Conservation (phyloP, 2,797 vertebrate species). For the Arrhamphus sclerolepis region DNA sequence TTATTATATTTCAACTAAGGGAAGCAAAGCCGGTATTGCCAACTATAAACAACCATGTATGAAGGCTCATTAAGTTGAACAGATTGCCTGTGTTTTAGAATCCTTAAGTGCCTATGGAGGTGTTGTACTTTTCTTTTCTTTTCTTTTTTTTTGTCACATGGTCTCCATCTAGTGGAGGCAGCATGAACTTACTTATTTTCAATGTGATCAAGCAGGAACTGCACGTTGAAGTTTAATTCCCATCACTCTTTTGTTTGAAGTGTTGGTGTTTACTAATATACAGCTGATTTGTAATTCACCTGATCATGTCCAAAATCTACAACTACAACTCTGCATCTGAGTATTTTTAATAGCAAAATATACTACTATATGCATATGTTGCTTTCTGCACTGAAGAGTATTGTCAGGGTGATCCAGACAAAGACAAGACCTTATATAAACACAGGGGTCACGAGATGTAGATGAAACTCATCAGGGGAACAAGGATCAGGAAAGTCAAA, state of each 20-base stretch:
- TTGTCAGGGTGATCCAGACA: too few relatives aligned
- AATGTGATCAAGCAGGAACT: background rate
- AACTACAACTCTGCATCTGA: too few relatives aligned
- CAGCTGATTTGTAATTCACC: too few relatives aligned
- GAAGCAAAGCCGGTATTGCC: constrained; percentile 27
- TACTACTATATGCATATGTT: too few relatives aligned
- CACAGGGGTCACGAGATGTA: too few relatives aligned
- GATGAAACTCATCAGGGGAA: too few relatives aligned
- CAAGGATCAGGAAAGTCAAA: too few relatives aligned
- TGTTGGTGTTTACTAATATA: background rate
- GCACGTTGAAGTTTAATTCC: background rate
- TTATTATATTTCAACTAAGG: constrained; percentile 44
- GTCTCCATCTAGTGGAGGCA: constrained; percentile 62
- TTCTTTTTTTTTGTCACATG: constrained; percentile 23
- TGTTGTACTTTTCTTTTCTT: background rate
- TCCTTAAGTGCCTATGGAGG: constrained; percentile 28
- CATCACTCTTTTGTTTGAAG: background rate
- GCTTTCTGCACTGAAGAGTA: too few relatives aligned
- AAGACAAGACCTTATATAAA: too few relatives aligned
- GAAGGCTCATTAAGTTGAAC: constrained; percentile 57
- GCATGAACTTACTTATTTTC: constrained; percentile 7
- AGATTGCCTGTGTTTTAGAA: constrained; percentile 46
- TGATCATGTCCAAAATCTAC: too few relatives aligned
- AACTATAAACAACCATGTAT: constrained; percentile 42
- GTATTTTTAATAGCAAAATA: too few relatives aligned